These are phyloP conservation scores for Cryptocheilus praepositus DNA, from an alignment of 2,888 invertebrate species.

Conservation along the genomic window DNA sequence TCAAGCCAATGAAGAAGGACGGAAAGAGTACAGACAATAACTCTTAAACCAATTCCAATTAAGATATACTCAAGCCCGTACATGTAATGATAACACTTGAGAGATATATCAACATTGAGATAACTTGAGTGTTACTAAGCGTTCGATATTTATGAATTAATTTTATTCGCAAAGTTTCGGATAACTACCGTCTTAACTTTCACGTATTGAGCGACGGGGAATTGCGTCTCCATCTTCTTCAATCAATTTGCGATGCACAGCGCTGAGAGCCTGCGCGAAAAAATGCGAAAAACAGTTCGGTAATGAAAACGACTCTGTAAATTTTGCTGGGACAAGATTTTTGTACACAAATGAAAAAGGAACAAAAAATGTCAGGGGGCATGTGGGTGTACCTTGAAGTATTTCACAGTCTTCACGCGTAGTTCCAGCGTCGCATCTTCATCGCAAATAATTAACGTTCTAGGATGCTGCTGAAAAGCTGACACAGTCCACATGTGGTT, in stretches of 20 bases:
- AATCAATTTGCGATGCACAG: conserved; percentile 89
- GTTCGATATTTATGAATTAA: too few relatives aligned
- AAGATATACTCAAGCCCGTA: too few relatives aligned
- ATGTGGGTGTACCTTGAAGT: conserved; percentile 86
- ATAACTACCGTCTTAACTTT: conserved; percentile 51
- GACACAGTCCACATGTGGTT: conserved; percentile 99
- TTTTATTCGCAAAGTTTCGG: not conserved
- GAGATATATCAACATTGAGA: too few relatives aligned
- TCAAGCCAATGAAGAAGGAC: too few relatives aligned
- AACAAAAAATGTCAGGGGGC: not conserved
- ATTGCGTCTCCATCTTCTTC: conserved; percentile 76
- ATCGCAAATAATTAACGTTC: conserved; percentile 95
- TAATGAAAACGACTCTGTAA: conserved; percentile 4
- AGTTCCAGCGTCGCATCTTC: conserved; percentile 98
- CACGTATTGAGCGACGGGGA: conserved; percentile 59
- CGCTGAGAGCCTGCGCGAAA: conserved; percentile 84
- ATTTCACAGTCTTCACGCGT: conserved; percentile 98
- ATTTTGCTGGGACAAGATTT: not conserved
- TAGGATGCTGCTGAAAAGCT: conserved; percentile 97
- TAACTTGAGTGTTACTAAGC: too few relatives aligned
- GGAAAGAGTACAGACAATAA: too few relatives aligned
- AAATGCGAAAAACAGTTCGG: conserved; percentile 24
- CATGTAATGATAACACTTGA: too few relatives aligned
- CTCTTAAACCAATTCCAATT: too few relatives aligned
- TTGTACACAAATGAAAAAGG: not conserved